A percentile compares a stretch with the other conserved stretches of the same genome.
These are phyloP conservation scores for Nothura maculosa DNA, from an alignment of 2,797 vertebrate genomes.

Conservation along the genomic window DNA sequence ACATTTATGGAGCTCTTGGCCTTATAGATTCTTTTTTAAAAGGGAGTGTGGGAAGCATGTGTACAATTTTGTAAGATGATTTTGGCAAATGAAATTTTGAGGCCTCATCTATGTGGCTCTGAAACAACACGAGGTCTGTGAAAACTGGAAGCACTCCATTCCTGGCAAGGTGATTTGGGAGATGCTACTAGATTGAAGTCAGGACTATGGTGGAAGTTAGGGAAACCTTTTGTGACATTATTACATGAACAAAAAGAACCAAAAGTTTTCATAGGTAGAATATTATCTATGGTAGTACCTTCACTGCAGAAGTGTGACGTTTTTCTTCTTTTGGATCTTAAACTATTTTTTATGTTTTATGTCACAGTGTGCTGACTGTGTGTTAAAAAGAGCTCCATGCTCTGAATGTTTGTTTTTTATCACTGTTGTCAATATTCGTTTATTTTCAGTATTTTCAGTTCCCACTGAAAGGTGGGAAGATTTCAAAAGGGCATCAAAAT, in stretches of 20 bases:
- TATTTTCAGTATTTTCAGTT: not conserved
- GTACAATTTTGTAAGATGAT: not conserved
- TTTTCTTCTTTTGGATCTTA: not conserved
- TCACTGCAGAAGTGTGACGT: not conserved
- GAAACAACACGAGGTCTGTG: not conserved
- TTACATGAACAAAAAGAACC: not conserved
- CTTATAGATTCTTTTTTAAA: not conserved
- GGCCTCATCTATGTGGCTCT: not conserved
- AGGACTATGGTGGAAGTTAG: not conserved
- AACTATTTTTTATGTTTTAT: not conserved
- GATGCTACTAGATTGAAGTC: not conserved
- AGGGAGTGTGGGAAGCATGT: not conserved
- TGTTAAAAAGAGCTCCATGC: not conserved
- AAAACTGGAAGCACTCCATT: not conserved
- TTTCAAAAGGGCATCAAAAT: not conserved
- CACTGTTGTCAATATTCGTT: not conserved
- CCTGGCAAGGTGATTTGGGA: not conserved
- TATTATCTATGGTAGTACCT: not conserved
- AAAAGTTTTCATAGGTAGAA: not conserved
- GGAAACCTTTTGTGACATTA: not conserved
- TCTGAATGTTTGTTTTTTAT: not conserved
- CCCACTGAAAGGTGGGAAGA: not conserved
- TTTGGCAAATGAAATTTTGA: not conserved
- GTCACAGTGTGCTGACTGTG: accelerated
- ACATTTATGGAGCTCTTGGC: not conserved